Base-by-base conservation (phyloP, 2,888 invertebrate species). In the Stenodema calcarata region DNA sequence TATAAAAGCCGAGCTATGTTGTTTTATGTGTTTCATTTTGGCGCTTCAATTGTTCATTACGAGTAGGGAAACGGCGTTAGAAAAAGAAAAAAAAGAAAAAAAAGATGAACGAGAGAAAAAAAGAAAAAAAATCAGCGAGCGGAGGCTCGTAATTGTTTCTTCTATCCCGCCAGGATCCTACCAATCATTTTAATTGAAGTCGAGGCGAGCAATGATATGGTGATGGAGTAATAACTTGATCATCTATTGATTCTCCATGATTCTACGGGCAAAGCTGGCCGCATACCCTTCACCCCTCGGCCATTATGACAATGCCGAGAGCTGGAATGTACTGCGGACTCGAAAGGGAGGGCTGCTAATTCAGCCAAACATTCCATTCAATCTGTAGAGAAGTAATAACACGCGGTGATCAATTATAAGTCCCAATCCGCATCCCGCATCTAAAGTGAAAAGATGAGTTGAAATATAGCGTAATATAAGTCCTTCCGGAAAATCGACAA, bases 131-230 rank as follows among this genome's bases (percentile, higher is more conserved):
- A 23, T 23, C 27, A 62, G 62, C 62, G 62, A 62, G 62, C 23
- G 62, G 23, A 62, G 62, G 62, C 62, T n/a, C 62, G 62, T 62
- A 62, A 62, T 62, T 62, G 62, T 62, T 62, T 62, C 62, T 62
- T 62, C 62, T 62, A 62, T 62, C 62, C 62, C 62, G 27, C 9
- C 62, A 23, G 62, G 23, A 11, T 62, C 27, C 62, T 62, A 62
- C 62, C 62, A 62, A 62, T 62, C 62, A 62, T 62, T 62, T 62
- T 62, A 62, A 62, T 62, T 62, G 62, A 62, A 62, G 62, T 62
- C 23, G 62, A 62, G 23, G 23, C 62, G 54, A 54, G 62, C 62
- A 62, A 62, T 62, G 62, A 62, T 62, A 62, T 62, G 62, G 62
- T 62, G 62, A 62, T 62, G 62, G 62, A 62, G 62, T 62, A 62